phyloP scores from a whole-genome alignment of 2,113 vertebrate genomes.

The Seriola rivoliana region DNA sequence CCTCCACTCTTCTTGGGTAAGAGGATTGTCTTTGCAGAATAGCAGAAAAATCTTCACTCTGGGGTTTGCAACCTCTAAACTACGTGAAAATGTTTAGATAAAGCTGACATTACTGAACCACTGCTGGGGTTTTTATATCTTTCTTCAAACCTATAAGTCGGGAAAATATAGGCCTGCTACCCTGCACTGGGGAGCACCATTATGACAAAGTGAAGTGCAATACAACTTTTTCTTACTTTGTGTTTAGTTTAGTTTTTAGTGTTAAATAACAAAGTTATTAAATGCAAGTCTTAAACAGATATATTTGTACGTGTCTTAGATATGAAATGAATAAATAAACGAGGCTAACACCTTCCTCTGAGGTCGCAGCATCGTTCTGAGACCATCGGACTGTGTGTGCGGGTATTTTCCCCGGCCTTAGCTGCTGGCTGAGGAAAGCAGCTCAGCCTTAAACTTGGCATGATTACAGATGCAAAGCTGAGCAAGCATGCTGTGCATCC shows the following conservation, averaged over 20 bases:
- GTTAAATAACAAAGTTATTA: too few species aligned
- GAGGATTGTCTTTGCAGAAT: constrained; percentile 4
- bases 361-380: background rate
- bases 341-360: background rate
- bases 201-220: background rate
- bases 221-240: background rate
- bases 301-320: background rate
- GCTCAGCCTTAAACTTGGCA: constrained; percentile 3
- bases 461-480: constrained; percentile 15
- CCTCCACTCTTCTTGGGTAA: background rate
- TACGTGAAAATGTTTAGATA: background rate
- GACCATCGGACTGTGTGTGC: constrained; percentile 1
- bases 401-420: background rate
- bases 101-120: background rate
- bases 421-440: background rate
- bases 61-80: background rate
- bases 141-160: background rate
- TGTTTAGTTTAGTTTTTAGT: background rate
- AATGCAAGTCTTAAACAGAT: background rate
- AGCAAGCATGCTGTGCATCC: background rate
- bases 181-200: background rate
- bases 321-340: constrained; percentile 11
- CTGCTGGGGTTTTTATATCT: background rate
- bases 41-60: background rate
- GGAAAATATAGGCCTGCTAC: background rate